Percentiles rank a stretch among this genome's conserved stretches.
Evolutionary conservation across 2,113 vertebrate genomes (phyloP).

Genomic region (Lanius ludovicianus): DNA sequence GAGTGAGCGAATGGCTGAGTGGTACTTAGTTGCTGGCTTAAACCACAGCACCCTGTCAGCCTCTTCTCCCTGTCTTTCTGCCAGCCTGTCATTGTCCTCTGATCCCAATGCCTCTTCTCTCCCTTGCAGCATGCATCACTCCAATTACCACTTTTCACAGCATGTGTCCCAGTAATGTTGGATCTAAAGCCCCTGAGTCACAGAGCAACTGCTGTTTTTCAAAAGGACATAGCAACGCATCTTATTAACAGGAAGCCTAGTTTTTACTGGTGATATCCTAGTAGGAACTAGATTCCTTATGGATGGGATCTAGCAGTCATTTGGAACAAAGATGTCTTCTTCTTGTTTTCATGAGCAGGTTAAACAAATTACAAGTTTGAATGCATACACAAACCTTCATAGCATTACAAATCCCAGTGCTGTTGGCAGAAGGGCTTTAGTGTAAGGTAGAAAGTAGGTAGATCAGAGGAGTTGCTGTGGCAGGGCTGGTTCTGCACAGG

Average conservation of each 20-base stretch:
- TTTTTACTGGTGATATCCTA: neutral
- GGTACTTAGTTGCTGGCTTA: neutral
- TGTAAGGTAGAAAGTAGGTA: neutral
- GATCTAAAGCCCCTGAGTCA: neutral
- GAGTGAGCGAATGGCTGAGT: neutral
- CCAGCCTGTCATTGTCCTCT: fast-evolving
- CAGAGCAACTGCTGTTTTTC: neutral
- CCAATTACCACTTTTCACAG: neutral
- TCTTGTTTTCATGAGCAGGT: neutral
- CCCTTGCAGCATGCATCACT: neutral
- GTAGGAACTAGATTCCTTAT: neutral
- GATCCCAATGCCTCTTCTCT: neutral
- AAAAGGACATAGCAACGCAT: neutral
- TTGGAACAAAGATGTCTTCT: neutral
- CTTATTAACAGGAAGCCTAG: neutral
- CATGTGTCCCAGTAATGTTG: neutral
- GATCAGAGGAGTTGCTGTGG: neutral
- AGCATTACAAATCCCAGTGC: neutral
- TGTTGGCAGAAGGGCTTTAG: neutral
- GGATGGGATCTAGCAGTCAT: neutral
- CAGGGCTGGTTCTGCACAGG: neutral
- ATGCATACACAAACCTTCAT: neutral
- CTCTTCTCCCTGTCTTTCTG: neutral
- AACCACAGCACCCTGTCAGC: neutral
- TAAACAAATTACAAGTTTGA: neutral